Percentiles rank a stretch among this genome's conserved stretches.
Conservation (phyloP, 1,140 invertebrate species). For the Latrodectus geometricus region DNA sequence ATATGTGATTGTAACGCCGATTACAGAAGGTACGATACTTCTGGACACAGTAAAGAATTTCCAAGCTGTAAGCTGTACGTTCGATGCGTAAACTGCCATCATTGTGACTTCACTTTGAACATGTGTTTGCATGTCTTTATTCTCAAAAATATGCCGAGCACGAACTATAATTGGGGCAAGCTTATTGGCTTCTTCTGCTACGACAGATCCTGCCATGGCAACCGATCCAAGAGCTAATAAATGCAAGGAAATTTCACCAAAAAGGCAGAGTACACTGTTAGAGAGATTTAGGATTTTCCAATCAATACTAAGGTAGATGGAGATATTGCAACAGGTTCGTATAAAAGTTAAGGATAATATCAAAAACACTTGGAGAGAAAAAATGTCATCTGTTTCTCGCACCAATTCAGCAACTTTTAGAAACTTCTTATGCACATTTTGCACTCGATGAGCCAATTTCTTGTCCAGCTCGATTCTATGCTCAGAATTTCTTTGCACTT, state of each 20-base stretch:
- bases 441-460: slow-evolving; percentile 10
- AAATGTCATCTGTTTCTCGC: slow-evolving; percentile 35
- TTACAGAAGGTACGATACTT: neutral
- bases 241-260: slow-evolving; percentile 11
- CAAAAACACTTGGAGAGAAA: slow-evolving; percentile 23
- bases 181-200: slow-evolving; percentile 37
- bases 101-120: slow-evolving; percentile 18
- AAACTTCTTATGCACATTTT: slow-evolving; percentile 14
- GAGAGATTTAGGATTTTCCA: neutral
- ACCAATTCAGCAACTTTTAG: slow-evolving; percentile 11
- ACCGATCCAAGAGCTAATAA: slow-evolving; percentile 41
- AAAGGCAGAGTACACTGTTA: neutral
- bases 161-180: neutral
- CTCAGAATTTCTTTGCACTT: neutral
- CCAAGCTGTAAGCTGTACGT: neutral
- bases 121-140: neutral
- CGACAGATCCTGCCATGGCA: slow-evolving; percentile 17
- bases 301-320: slow-evolving; percentile 24
- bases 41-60: neutral
- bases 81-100: neutral
- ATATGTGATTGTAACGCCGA: neutral
- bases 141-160: neutral
- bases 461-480: neutral
- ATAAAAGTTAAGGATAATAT: slow-evolving; percentile 29
- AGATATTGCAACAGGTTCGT: slow-evolving; percentile 26